Conservation (phyloP, 1,140 invertebrate species). For the Solen grandis region DNA sequence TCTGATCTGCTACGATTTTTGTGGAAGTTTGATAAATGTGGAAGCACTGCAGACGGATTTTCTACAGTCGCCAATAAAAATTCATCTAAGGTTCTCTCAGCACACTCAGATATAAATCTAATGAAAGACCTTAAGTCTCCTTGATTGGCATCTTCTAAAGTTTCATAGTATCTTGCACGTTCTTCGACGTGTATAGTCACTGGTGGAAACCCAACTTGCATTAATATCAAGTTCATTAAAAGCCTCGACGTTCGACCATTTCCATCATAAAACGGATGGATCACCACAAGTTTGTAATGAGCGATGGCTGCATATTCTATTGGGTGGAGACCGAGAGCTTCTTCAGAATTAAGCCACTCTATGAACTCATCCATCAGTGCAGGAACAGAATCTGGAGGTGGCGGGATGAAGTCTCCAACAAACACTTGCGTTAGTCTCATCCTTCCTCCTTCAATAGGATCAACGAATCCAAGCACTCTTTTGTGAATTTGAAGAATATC, state of each 20-base stretch:
- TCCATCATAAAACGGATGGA: slow-evolving; percentile 89
- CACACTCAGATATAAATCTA: slow-evolving; percentile 96
- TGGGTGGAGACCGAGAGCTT: slow-evolving; percentile 86
- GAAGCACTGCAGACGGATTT: slow-evolving; percentile 54
- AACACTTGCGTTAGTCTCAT: slow-evolving; percentile 86
- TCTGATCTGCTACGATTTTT: slow-evolving; percentile 23
- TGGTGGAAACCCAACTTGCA: slow-evolving; percentile 98
- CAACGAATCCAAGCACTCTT: slow-evolving; percentile 95
- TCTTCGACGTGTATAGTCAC: slow-evolving; percentile 97
- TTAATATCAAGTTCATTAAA: slow-evolving; percentile 98
- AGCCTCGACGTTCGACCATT: slow-evolving; percentile 97
- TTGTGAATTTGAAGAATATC: slow-evolving; percentile 97
- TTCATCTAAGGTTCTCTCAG: slow-evolving; percentile 95
- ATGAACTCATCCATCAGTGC: slow-evolving; percentile 93
- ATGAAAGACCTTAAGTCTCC: slow-evolving; percentile 88
- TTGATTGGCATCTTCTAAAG: slow-evolving; percentile 93
- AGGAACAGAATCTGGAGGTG: slow-evolving; percentile 89
- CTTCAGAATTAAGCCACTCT: slow-evolving; percentile 93
- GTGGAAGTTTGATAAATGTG: slow-evolving; percentile 33
- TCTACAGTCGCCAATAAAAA: slow-evolving; percentile 83
- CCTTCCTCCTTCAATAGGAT: slow-evolving; percentile 82
- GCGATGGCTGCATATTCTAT: slow-evolving; percentile 94
- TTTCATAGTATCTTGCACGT: slow-evolving; percentile 88
- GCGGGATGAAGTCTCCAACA: slow-evolving; percentile 95
- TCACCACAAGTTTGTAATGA: slow-evolving; percentile 97